Conservation (phyloP, 2,113 vertebrate genomes). For the Oxyura jamaicensis region DNA sequence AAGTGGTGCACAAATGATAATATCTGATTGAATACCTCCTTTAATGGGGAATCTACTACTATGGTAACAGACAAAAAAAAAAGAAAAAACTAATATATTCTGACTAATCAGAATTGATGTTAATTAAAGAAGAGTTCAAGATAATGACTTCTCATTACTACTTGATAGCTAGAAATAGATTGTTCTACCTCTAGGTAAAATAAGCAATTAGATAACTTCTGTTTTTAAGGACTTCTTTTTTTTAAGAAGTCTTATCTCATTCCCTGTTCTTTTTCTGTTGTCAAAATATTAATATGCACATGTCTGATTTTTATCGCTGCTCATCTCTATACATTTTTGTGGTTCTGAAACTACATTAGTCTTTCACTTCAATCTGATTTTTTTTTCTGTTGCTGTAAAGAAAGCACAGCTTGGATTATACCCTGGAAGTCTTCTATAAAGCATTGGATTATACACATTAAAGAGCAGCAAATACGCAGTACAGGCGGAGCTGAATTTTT, state of each 20-base stretch:
- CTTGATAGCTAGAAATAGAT: constrained; percentile 79
- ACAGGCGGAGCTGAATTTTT: background rate
- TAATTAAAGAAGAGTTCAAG: constrained; percentile 82
- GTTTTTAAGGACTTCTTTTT: constrained; percentile 61
- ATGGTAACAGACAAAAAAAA: constrained; percentile 76
- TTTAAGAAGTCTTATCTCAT: constrained; percentile 60
- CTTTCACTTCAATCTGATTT: background rate
- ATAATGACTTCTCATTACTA: constrained; percentile 84
- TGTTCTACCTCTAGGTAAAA: constrained; percentile 80
- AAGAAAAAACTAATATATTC: constrained; percentile 73
- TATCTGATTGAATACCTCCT: constrained; percentile 72
- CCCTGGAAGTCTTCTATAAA: background rate
- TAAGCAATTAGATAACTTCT: constrained; percentile 79
- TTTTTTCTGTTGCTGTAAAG: background rate
- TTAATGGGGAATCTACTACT: constrained; percentile 65
- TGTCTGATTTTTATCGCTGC: constrained; percentile 38
- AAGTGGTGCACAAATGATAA: constrained; percentile 63
- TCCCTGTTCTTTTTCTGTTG: constrained; percentile 59
- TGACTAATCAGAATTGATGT: constrained; percentile 83
- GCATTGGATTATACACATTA: background rate
- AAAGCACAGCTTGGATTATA: background rate
- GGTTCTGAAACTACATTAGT: background rate
- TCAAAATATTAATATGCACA: constrained; percentile 59
- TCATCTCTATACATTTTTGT: constrained; percentile 8
- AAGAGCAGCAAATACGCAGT: background rate